Base-by-base conservation (phyloP, 2,797 vertebrate species). In the Coluber constrictor region DNA sequence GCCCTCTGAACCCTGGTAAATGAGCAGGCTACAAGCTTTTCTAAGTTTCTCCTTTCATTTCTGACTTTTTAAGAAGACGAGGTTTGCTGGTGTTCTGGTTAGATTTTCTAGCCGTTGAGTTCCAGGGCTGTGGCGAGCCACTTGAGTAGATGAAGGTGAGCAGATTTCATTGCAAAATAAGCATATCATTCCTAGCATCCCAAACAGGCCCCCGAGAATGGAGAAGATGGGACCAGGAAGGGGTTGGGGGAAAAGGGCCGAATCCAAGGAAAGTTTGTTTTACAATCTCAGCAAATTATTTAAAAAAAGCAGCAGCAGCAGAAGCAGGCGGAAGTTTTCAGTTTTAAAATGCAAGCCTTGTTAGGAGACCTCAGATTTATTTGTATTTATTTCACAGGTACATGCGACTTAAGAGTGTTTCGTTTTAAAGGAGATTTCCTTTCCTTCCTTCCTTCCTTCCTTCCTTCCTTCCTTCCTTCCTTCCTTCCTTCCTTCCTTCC, bases 381-480 rank as follows among this genome's bases (percentile, higher is more conserved):
- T 70, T 16, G n/a, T 32, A n/a, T 29, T 7, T 6, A 18, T 15
- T 18, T 27, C 20, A 1, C 5, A 16, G 16, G 18, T 51, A 51
- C 13, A 54, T 5, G 6, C 51, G 56, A 55, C 25, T 1, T 29
- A 29, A 9, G 11, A 11, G 61, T 63, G 25, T 3, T 2, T 90
- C 5, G 55, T 54, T 51, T 4, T 4, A 11, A 32, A 8, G 2
- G 4, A 60, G 8, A 60, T 27, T 61, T 63, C 11, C 27, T 61
- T 61, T 43, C 9, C 29, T n/a, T 3, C 32, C 15, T 70, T 15
- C 63, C 4, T 12, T 63, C 11, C 60, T 61, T 27, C 11, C 60
- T 61, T 27, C 1, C 27, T 27, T 27, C 1, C 9, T 3, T 7
- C 3, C 5, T 9, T 3, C 1, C 27, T 25, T 27, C 4, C 6